Evolutionary conservation across 2,888 invertebrate genomes (phyloP).

Genomic region (Clitarchus hookeri): DNA sequence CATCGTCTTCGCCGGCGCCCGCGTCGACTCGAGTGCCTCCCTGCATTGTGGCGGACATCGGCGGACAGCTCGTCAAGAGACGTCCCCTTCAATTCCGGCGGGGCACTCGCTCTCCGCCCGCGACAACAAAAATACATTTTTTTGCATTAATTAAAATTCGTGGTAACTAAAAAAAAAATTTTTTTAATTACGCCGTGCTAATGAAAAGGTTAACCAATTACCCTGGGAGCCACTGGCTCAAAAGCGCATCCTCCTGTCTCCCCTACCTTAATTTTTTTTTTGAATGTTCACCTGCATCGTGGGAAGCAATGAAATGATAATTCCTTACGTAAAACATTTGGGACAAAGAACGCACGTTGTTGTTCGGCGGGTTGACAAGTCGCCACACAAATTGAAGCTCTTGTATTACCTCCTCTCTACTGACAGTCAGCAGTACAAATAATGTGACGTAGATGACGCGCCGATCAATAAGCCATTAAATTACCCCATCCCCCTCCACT

Average conservation of each 20-base stretch:
- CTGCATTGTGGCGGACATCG: neutral
- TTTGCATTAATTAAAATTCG: neutral
- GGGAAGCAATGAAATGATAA: neutral
- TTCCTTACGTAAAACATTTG: neutral
- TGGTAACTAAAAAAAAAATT: no score
- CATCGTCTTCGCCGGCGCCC: no score
- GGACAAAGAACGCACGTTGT: no score
- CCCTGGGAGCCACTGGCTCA: no score
- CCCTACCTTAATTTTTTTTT: no score
- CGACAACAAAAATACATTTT: no score
- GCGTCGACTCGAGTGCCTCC: no score
- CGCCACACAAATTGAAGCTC: neutral
- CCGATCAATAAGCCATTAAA: neutral
- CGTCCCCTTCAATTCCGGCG: neutral
- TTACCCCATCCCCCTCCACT: neutral
- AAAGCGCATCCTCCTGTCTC: no score
- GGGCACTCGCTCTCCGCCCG: no score
- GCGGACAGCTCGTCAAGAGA: neutral
- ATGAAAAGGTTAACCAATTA: neutral
- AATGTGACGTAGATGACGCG: neutral
- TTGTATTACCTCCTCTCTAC: neutral
- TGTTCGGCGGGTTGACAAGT: neutral
- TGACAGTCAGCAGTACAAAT: neutral
- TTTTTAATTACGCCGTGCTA: neutral
- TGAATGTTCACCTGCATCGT: no score